These are phyloP conservation scores for Pardalotus punctatus DNA, from an alignment of 2,113 vertebrate species.

Conservation along the genomic window DNA sequence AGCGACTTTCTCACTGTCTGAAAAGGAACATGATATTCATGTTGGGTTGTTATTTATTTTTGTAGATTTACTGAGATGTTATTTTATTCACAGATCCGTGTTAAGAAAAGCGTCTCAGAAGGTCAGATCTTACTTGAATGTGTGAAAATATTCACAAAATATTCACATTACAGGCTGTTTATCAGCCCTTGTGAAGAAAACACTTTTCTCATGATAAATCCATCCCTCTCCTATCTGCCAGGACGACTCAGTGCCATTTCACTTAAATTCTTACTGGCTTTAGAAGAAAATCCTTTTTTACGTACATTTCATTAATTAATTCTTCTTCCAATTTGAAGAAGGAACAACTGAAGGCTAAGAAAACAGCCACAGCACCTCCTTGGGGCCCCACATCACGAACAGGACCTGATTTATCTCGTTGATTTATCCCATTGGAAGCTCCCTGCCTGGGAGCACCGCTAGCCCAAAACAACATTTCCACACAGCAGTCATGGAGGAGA, in stretches of 20 bases:
- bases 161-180: not conserved
- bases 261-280: not conserved
- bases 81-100: not conserved
- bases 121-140: not conserved
- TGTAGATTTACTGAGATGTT: not conserved
- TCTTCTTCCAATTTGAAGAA: not conserved
- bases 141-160: slow-evolving; percentile 2
- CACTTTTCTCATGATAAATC: not conserved
- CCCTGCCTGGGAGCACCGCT: not conserved
- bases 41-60: not conserved
- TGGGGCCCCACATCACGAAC: not conserved
- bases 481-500: not conserved
- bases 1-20: not conserved
- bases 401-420: not conserved
- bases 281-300: not conserved
- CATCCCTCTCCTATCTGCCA: not conserved
- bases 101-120: not conserved
- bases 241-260: not conserved
- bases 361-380: not conserved
- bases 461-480: not conserved
- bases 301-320: not conserved
- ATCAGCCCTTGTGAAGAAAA: not conserved
- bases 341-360: not conserved
- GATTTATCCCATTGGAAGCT: not conserved
- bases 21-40: accelerated